Evolutionary conservation across 2,113 vertebrate species (phyloP).

Genomic region (Anolis sagrei): DNA sequence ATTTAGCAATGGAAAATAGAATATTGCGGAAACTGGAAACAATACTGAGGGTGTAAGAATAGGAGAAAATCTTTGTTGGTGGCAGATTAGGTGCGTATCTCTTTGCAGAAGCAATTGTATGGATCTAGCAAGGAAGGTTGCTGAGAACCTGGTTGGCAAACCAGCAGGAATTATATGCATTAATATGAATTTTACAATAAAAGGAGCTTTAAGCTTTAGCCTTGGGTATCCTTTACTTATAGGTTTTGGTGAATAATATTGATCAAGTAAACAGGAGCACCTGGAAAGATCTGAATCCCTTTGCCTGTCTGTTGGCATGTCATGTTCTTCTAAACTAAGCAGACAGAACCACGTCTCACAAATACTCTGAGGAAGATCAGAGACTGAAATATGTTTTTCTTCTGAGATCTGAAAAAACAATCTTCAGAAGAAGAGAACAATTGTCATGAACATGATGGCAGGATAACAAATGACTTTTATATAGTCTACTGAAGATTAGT

Average conservation of each 20-base stretch:
- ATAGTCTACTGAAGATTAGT: slow-evolving; percentile 20
- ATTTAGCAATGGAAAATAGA: not conserved
- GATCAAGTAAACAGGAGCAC: slow-evolving; percentile 41
- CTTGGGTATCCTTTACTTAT: slow-evolving; percentile 20
- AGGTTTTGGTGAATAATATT: slow-evolving; percentile 49
- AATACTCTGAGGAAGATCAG: slow-evolving; percentile 41
- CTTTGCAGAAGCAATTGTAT: too few species aligned
- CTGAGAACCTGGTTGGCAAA: too few species aligned
- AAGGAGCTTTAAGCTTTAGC: slow-evolving; percentile 32
- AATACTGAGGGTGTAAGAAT: not conserved
- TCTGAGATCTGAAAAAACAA: slow-evolving; percentile 9
- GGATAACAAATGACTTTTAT: slow-evolving; percentile 30
- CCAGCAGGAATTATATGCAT: too few species aligned
- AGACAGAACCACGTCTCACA: slow-evolving; percentile 7
- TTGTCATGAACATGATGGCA: slow-evolving; percentile 8
- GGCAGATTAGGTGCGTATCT: too few species aligned
- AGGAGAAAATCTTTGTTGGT: not conserved
- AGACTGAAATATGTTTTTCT: slow-evolving; percentile 29
- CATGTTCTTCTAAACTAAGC: slow-evolving; percentile 27
- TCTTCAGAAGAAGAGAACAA: slow-evolving; percentile 38
- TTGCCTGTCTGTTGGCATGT: slow-evolving; percentile 42
- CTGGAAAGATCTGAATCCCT: slow-evolving; percentile 40
- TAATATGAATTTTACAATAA: too few species aligned
- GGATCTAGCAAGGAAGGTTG: not conserved
- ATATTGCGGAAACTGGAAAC: not conserved